Conservation (phyloP, 2,797 vertebrate species). For the Chromobotia macracanthus region DNA sequence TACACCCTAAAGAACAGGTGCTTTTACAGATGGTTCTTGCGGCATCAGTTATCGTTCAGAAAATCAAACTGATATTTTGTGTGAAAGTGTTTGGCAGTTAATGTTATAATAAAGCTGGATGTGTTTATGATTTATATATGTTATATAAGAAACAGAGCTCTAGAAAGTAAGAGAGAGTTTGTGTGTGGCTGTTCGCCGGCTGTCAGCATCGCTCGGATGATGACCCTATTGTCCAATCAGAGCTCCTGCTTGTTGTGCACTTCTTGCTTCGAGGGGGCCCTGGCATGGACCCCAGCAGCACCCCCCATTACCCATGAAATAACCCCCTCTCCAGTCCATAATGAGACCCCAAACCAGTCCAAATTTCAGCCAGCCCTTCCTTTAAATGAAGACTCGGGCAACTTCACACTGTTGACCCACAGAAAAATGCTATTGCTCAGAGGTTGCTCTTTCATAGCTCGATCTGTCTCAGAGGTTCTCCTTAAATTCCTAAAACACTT, state of each 20-base stretch:
- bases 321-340: constrained; percentile 19
- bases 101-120: background rate
- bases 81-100: background rate
- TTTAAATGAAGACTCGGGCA: constrained; percentile 9
- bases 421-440: background rate
- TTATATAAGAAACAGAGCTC: background rate
- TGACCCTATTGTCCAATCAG: constrained; percentile 57
- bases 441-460: too few relatives aligned
- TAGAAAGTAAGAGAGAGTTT: background rate
- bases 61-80: background rate
- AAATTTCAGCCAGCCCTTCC: constrained; percentile 7
- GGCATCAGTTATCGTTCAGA: background rate
- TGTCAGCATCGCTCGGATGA: constrained; percentile 45
- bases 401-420: background rate
- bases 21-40: background rate
- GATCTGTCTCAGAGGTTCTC: background rate
- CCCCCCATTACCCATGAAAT: constrained; percentile 7
- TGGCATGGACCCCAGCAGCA: constrained; percentile 54
- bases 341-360: constrained; percentile 26
- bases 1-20: background rate
- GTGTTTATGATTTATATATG: background rate
- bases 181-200: constrained; percentile 38
- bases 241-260: constrained; percentile 47
- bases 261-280: constrained; percentile 57
- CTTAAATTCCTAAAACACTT: too few relatives aligned